Evolutionary conservation across 2,888 invertebrate species (phyloP), one percentile per base, ranked within the genome.

Genomic region (Cephus pulcher): DNA sequence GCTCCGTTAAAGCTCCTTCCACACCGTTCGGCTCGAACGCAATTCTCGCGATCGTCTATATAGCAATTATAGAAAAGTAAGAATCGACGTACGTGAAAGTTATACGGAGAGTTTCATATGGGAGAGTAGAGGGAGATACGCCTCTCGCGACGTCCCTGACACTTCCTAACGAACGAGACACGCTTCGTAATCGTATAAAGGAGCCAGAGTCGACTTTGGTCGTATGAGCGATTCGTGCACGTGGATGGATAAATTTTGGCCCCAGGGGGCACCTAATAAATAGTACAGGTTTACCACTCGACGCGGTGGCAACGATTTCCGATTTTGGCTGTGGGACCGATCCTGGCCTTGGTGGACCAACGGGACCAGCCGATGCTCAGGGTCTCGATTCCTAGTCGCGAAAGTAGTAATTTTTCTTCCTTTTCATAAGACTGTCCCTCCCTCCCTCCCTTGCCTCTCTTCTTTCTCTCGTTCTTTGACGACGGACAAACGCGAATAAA

Each of bases 191-290:
- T 71, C 71, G 71, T 23, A 71, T 23, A 23, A 15, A 71, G 34
- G 9, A 56, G 56, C 23, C 56, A 56, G 23, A 23, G 23, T 56
- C 56, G 9, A 23, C 2, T 9, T 23, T 56, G 6, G 23, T 56
- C 15, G 9, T 56, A 6, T 0, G 15, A 56, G 6, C 23, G 23
- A 56, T 23, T 69, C 75, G 69, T 40, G 75, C 73, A 78, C 75
- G 76, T 78, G 69, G 68, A 73, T 82, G 78, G 82, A 78, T 78
- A 80, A 84, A 82, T 82, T 82, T 83, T 82, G 84, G 84, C 79
- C 83, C 80, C 79, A 76, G 82, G 85, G 83, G 82, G 82, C 56
- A 56, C 23, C 84, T 85, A 86, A 87, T 87, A 88, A 88, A 88
- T 86, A 88, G 86, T 87, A 88, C 85, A 86, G 88, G 83, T 86